Conservation (phyloP, 2,113 vertebrate genomes). For the Penelope pileata region DNA sequence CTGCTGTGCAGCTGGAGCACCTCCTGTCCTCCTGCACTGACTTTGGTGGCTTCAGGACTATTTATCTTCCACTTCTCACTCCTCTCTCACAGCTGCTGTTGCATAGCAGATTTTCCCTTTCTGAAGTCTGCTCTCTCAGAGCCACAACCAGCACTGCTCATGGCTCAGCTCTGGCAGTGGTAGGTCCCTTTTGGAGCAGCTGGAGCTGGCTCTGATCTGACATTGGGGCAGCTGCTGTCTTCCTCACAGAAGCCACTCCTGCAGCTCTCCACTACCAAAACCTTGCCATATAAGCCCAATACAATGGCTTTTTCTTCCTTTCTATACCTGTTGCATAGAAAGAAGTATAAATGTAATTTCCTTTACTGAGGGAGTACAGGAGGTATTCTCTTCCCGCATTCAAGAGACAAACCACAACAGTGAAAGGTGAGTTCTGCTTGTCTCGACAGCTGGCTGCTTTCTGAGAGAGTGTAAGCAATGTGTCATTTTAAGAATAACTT, state of each 20-base stretch:
- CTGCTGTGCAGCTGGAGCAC: not conserved
- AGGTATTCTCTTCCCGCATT: not conserved
- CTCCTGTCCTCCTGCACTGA: not conserved
- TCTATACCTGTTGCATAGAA: not conserved
- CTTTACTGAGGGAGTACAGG: not conserved
- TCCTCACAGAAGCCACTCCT: not conserved
- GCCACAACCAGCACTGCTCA: not conserved
- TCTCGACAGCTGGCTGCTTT: not conserved
- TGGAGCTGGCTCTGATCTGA: not conserved
- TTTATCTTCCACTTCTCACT: not conserved
- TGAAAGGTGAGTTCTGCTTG: not conserved
- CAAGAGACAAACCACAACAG: fast-evolving
- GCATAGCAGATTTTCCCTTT: not conserved
- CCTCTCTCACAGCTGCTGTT: not conserved
- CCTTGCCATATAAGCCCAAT: not conserved
- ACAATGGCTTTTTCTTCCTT: not conserved
- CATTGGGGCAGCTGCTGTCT: not conserved
- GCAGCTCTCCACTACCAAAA: not conserved
- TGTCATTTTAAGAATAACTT: not conserved
- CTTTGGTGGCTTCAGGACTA: not conserved
- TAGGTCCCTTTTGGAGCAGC: not conserved
- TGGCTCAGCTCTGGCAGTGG: not conserved
- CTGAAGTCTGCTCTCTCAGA: not conserved
- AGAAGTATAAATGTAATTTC: not conserved
- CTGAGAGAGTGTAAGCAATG: not conserved